Evolutionary conservation across 2,797 vertebrate genomes (phyloP).

Genomic region (Tapera naevia): DNA sequence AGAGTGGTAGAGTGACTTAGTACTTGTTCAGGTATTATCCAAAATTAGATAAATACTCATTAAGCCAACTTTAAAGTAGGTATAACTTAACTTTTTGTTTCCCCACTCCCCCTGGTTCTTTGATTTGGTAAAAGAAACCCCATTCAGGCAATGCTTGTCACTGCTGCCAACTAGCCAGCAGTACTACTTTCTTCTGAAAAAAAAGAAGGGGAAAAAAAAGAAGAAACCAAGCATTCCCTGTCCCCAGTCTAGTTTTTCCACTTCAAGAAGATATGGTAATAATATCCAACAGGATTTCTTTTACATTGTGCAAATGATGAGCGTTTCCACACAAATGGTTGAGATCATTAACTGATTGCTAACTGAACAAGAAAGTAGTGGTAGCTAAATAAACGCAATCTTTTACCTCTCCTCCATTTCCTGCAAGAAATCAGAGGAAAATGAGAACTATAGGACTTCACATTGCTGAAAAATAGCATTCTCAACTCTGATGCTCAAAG

Average conservation of each 20-base stretch:
- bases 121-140: not conserved
- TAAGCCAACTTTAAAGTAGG: not conserved
- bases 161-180: not conserved
- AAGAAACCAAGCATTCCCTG: not conserved
- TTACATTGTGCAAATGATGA: not conserved
- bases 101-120: not conserved
- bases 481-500: not conserved
- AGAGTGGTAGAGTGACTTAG: not conserved
- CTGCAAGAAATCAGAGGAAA: not conserved
- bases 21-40: not conserved
- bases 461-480: not conserved
- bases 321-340: not conserved
- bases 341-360: not conserved
- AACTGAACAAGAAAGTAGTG: not conserved
- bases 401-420: not conserved
- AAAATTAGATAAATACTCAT: not conserved
- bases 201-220: too few species aligned
- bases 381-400: not conserved
- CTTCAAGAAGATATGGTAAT: not conserved
- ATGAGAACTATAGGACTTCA: not conserved
- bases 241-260: not conserved
- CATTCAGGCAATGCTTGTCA: not conserved
- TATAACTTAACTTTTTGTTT: not conserved
- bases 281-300: not conserved
- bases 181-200: not conserved